Percentiles rank a stretch among this genome's conserved stretches.
Conservation (phyloP, 2,797 vertebrate species). For the Hylomyscus alleni region DNA sequence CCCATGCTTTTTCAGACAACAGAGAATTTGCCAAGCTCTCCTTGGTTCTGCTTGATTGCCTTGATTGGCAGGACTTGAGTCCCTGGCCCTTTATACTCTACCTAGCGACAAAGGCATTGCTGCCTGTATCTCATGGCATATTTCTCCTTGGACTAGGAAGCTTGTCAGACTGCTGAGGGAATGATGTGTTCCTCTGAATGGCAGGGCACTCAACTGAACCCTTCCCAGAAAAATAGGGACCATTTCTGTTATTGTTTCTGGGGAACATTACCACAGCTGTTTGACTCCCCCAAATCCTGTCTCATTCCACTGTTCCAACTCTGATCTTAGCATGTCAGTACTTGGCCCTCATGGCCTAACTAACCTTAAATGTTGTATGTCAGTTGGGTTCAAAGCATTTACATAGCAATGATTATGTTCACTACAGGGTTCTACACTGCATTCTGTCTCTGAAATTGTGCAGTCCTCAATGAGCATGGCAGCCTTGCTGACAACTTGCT, state of each 20-base stretch:
- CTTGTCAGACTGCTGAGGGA: too few relatives aligned
- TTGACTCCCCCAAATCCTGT: neutral
- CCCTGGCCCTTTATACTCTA: neutral
- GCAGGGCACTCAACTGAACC: neutral
- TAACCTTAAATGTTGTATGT: neutral
- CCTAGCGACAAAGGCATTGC: neutral
- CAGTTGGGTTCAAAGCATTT: neutral
- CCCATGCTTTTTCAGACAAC: neutral
- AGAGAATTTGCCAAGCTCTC: neutral
- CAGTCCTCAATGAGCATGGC: neutral
- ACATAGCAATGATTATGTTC: neutral
- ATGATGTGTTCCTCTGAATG: neutral
- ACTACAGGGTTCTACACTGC: rapidly evolving
- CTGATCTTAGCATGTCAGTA: neutral
- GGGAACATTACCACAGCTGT: neutral
- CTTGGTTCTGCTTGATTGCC: neutral
- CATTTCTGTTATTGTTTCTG: neutral
- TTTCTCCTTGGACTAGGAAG: neutral
- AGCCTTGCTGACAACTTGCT: neutral
- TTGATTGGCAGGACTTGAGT: neutral
- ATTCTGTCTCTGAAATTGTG: neutral
- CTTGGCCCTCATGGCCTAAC: neutral
- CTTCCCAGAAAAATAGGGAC: neutral
- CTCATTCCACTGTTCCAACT: neutral
- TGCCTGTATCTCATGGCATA: neutral